Evolutionary conservation across 1,140 invertebrate species (phyloP), one percentile per base, ranked within the genome.

Genomic region (Antheraea pernyi): DNA sequence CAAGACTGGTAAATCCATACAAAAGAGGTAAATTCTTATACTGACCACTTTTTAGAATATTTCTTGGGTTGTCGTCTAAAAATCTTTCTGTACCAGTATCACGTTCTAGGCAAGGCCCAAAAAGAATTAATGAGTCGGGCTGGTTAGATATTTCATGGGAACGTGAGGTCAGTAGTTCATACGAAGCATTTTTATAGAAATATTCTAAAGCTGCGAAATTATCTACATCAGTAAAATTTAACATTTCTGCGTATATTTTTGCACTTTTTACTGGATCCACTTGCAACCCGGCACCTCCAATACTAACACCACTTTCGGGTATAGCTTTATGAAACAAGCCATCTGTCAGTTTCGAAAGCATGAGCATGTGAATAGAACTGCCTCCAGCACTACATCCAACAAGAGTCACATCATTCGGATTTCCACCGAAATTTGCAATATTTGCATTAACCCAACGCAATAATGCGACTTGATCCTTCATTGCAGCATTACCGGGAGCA

Each of bases 291-390:
- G 74, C 80, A 22, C 61, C 67, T 4, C 77, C 75, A 19, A 79
- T 19, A 68, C 69, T 77, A 0, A 77, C 67, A 3, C 87, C 84
- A 60, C 87, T 88, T 65, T 87, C 81, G 6, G 81, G 71, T 18
- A 89, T 86, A 16, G 80, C 86, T 70, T 82, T 88, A 11, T 78
- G 72, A 67, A 86, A 86, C 9, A 88, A 69, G 11, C 83, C 84
- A 66, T 73, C 70, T 0, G 83, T 67, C 37, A 68, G 68, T n/a
- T 75, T 71, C 22, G 85, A 88, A 1, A 88, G 22, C 61, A 79
- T 77, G 11, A 85, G 66, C 8, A 83, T 46, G 63, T 82, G 80
- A 11, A 82, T 81, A 16, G 84, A 69, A 0, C 76, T 67, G 0
- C 77, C 66, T 0, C 84, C 84, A 53, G 83, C 84, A 67, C 86